Base-by-base conservation (phyloP, 2,888 invertebrate species). In the Atherix ibis region DNA sequence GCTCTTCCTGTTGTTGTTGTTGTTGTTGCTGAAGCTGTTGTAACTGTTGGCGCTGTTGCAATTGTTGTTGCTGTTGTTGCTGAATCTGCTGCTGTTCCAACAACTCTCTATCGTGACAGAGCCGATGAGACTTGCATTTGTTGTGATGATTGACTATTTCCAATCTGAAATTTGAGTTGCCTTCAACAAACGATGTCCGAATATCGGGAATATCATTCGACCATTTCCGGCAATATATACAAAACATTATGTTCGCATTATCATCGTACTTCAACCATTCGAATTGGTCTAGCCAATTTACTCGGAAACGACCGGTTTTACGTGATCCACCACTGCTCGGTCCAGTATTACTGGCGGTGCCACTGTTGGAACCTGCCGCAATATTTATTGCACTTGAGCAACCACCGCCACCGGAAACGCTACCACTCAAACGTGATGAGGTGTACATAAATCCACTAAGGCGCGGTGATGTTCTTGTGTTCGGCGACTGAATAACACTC, bases 111-210 rank as follows among this genome's bases (percentile, higher is more conserved):
- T 67, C 68, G 30, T 57, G 58, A 53, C 80, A 80, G 47, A 77
- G 57, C 45, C 73, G 69, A 54, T 80, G 80, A 19, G 78, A 78
- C 56, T 80, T 81, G 54, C 77, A 78, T 53, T 76, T 79, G 53
- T 80, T 75, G 51, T 80, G 80, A 56, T 80, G 80, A 54, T 80
- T 79, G 30, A 81, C 72, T 47, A 80, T 80, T 62, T 80, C 80
- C 40, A 79, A 63, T 34, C 79, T 67, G 58, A 80, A 80, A 56
- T 80, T 80, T 30, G 74, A 69, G 48, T 76, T 81, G 37, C 80
- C 80, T 48, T 75, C 74, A n/a, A 78, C 76, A 47, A 81, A 81
- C 1, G 78, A 78, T n/a, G 80, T 80, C 37, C 78, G 68, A 47
- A 76, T 76, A 40, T 76, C 74, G 10, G 76, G 72, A 44, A 76